Evolutionary conservation across 2,113 vertebrate genomes (phyloP).

Genomic region (Oncorhynchus clarkii): DNA sequence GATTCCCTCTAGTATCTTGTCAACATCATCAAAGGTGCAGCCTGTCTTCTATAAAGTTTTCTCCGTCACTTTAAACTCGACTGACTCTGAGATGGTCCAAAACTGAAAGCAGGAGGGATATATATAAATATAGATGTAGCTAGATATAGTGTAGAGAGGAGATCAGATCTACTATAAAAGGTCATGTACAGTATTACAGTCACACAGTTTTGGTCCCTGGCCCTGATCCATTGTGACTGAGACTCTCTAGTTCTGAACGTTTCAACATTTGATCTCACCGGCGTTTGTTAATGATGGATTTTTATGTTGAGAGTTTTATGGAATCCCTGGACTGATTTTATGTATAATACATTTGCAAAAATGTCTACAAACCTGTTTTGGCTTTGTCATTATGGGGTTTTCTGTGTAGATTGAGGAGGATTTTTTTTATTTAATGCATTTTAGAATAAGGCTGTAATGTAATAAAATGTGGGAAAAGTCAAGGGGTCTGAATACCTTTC

Average conservation of each 20-base stretch:
- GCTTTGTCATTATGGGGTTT: no score
- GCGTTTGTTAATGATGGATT: background rate
- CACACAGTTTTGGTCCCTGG: background rate
- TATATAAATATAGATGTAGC: background rate
- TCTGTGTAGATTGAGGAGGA: no score
- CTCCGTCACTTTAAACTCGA: constrained; percentile 46
- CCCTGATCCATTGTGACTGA: background rate
- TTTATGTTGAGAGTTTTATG: background rate
- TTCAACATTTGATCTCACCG: background rate
- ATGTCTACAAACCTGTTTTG: no score
- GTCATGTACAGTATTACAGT: background rate
- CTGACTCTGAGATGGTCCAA: background rate
- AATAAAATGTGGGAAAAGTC: no score
- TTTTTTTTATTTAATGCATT: no score
- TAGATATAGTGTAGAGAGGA: background rate
- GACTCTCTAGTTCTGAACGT: background rate
- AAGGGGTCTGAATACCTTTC: no score
- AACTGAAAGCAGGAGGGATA: background rate
- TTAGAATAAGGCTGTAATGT: no score
- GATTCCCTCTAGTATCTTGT: constrained; percentile 28
- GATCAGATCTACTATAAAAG: constrained; percentile 3
- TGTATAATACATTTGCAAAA: no score
- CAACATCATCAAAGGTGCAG: constrained; percentile 32
- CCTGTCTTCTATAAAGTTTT: constrained; percentile 16
- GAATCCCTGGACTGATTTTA: background rate